Conservation (phyloP, 1,140 invertebrate genomes). For the Tetragnatha versicolor region DNA sequence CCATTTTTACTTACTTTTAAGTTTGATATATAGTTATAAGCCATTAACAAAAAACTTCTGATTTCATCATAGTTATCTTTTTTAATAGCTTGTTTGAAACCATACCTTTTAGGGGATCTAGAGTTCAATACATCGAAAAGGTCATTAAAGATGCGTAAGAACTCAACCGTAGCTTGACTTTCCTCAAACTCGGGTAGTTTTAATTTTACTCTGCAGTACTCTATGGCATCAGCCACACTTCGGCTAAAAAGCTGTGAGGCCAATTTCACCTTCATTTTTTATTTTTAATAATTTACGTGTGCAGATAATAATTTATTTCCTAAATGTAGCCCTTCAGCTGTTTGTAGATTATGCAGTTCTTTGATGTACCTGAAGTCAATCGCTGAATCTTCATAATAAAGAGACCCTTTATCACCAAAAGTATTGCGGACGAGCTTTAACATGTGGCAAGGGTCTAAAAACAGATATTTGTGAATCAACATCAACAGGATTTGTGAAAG, state of each 20-base stretch:
- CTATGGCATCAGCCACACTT: slow-evolving; percentile 17
- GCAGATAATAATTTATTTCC: slow-evolving; percentile 1
- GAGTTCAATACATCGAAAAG: slow-evolving; percentile 18
- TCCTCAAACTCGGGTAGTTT: background rate
- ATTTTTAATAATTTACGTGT: slow-evolving; percentile 4
- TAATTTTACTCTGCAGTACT: background rate
- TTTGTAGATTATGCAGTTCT: slow-evolving; percentile 5
- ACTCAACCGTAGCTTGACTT: background rate
- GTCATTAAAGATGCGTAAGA: background rate
- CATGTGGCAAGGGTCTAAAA: slow-evolving; percentile 57
- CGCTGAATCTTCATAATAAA: slow-evolving; percentile 50
- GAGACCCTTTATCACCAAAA: slow-evolving; percentile 55
- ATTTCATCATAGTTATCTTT: slow-evolving; percentile 57
- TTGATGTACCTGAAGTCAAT: background rate
- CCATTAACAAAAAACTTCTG: background rate
- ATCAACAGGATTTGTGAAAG: background rate
- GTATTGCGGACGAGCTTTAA: slow-evolving; percentile 58
- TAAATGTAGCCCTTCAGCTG: background rate
- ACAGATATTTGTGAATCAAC: slow-evolving; percentile 23
- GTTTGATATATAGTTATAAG: background rate
- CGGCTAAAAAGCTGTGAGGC: background rate
- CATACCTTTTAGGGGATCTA: background rate
- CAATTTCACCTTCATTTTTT: slow-evolving; percentile 29
- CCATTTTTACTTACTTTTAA: slow-evolving; percentile 7
- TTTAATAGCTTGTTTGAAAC: slow-evolving; percentile 4